Base-by-base conservation (phyloP, 92 coral and sea anemone genomes). In the Chrysogorgia sp. region DNA sequence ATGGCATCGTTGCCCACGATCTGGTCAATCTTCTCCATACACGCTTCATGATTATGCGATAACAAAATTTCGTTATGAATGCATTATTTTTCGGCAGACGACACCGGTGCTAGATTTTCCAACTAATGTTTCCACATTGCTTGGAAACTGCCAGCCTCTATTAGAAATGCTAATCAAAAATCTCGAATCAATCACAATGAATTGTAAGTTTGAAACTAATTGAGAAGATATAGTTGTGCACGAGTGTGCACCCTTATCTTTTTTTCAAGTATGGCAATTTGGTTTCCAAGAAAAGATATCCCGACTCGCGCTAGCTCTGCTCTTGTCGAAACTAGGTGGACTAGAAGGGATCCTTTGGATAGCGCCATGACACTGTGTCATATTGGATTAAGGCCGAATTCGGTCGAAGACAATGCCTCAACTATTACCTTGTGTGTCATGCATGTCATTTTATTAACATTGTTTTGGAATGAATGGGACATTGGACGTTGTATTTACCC, bases 381-480 rank as follows among this genome's bases (percentile, higher is more conserved):
- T 47, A 47, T 47, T 47, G 53, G 53, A 47, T 47, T 47, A 47
- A 2, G 53, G 26, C 40, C 2, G 20, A 26, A 0, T 43, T 17
- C 21, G 9, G 20, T 2, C 20, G 33, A 24, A 69, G 58, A 69
- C 76, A 69, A 69, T 47, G 76, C 56, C 58, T 22, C 30, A 40
- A 49, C 24, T 13, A 12, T 69, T 69, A 29, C 1, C 59, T 72
- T 72, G 65, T 72, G 23, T 30, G 79, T 8, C 37, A 23, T 53
- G 40, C 65, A 21, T 72, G 79, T 72, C 43, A 40, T 52, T 72
- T 72, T 33, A 72, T 53, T 72, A 72, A 72, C 79, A 72, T 72
- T 72, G 52, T 72, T 72, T 72, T 32, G 62, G 35, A 29, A 43
- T 72, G 30, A 72, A 72, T 72, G 22, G 79, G 32, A 17, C 10